These are phyloP conservation scores for Eubucco bourcierii DNA, from an alignment of 2,113 vertebrate species.

Conservation along the genomic window DNA sequence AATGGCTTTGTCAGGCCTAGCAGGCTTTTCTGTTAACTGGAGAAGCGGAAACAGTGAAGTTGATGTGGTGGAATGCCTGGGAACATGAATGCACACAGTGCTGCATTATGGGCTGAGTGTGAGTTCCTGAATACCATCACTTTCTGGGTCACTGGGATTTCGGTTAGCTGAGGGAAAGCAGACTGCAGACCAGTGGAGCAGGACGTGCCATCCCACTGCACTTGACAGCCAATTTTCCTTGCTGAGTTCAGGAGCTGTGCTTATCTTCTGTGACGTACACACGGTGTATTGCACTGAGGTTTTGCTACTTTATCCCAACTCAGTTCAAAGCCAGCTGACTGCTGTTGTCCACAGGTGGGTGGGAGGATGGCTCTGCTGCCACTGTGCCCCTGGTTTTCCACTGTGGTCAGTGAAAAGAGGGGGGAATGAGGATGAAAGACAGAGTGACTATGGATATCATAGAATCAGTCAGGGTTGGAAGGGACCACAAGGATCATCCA, in stretches of 20 bases:
- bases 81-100: not conserved
- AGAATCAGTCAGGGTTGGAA: no score
- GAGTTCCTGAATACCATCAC: not conserved
- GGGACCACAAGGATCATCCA: no score
- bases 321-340: not conserved
- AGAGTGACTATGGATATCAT: not conserved
- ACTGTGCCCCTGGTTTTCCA: fast-evolving
- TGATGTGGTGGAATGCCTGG: not conserved
- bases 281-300: not conserved
- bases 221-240: not conserved
- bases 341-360: not conserved
- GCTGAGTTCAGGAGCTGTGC: not conserved
- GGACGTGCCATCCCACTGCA: not conserved
- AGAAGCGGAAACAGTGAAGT: not conserved
- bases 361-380: not conserved
- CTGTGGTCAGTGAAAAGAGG: not conserved
- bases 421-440: not conserved
- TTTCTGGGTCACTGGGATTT: conserved; percentile 1
- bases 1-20: not conserved
- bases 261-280: not conserved
- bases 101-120: not conserved
- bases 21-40: not conserved
- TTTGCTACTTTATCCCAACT: not conserved
- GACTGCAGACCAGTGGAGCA: not conserved
- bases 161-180: not conserved